Evolutionary conservation across 2,888 invertebrate genomes (phyloP), one percentile per base, ranked within the genome.

Genomic region (Watsonalla binaria): DNA sequence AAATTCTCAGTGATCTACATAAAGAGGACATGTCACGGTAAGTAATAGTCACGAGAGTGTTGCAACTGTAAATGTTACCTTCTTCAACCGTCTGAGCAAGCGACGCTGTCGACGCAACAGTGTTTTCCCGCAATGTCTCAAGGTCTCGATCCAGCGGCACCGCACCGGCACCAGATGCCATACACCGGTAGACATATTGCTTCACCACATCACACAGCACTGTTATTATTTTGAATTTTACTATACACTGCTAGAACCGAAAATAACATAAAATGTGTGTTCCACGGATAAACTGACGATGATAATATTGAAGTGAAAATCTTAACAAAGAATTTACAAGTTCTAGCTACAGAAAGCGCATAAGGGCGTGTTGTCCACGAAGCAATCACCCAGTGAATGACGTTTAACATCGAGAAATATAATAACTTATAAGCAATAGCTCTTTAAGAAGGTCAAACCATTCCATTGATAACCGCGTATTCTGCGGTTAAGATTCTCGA

Each of bases 121-220:
- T 14, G 90, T 89, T 66, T 91, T 91, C 46, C 90, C 91, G 69
- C 91, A 91, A 59, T 87, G 81, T 51, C 89, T 74, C 68, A 91
- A 70, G 47, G 90, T 86, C 70, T 90, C 89, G 50, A 91, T 85
- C 88, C 89, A 89, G 35, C 85, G 79, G 68, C 84, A 79, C 68
- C 86, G 74, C 53, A 82, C 80, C 63, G 87, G 90, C 80, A 91
- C 76, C 68, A 91, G 62, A 63, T 90, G 86, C 83, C 90, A 86
- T 58, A 86, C 80, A 52, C 78, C 83, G 56, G 70, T 66, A 45
- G 84, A 80, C 86, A 88, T 86, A 50, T 56, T 78, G 58, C 59
- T 57, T 72, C 62, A 76, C 59, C 58, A 68, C 78, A 79, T 76
- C 65, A 78, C 75, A 62, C 51, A 14, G 11, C 13, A 35, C 24